Conservation (phyloP, 2,797 vertebrate species). For the Vipera latastei region DNA sequence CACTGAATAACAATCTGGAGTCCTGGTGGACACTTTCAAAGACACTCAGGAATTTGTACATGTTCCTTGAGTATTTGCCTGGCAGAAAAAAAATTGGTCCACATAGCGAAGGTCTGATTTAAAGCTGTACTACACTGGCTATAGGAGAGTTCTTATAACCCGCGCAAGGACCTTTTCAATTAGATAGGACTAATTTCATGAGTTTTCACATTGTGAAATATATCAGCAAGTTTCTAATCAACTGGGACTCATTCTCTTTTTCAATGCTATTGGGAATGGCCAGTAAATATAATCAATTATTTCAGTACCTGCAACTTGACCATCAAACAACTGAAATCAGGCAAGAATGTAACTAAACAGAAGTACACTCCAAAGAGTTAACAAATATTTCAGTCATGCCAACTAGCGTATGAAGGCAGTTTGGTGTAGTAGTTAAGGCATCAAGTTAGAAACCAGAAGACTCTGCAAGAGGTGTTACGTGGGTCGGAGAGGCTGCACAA, state of each 20-base stretch:
- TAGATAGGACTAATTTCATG: not conserved
- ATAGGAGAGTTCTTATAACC: not conserved
- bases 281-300: not conserved
- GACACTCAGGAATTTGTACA: not conserved
- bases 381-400: not conserved
- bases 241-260: not conserved
- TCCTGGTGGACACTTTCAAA: not conserved
- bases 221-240: not conserved
- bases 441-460: not conserved
- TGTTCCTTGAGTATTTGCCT: not conserved
- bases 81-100: not conserved
- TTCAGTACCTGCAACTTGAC: not conserved
- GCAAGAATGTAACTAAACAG: not conserved
- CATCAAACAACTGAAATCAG: not conserved
- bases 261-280: not conserved
- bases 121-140: not conserved
- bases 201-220: not conserved
- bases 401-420: not conserved
- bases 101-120: not conserved
- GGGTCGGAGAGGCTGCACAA: not conserved
- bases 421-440: not conserved
- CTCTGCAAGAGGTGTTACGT: not conserved
- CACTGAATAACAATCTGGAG: not conserved
- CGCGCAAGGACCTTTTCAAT: not conserved
- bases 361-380: not conserved